A percentile compares a stretch with the other conserved stretches of the same genome.
These are phyloP conservation scores for Bubo scandiacus DNA, from an alignment of 2,113 vertebrate genomes.

Conservation along the genomic window DNA sequence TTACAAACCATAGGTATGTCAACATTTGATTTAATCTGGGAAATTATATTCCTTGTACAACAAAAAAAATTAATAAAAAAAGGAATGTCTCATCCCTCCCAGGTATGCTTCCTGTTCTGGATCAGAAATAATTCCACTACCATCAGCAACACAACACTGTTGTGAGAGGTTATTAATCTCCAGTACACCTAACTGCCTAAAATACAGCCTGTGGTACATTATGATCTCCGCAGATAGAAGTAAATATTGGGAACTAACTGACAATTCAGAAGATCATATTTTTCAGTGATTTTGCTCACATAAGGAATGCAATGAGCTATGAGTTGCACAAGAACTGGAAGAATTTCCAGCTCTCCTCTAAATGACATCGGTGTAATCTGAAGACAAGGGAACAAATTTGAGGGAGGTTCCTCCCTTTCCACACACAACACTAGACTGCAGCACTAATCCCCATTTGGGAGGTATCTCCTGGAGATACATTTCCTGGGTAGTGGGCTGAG, in stretches of 20 bases:
- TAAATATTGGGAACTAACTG: background rate
- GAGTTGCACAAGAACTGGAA: background rate
- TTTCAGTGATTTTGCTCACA: background rate
- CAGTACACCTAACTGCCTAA: background rate
- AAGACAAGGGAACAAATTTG: background rate
- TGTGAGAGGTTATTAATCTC: background rate
- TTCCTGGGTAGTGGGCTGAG: background rate
- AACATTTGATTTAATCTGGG: background rate
- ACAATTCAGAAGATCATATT: background rate
- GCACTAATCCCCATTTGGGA: background rate
- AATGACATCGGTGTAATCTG: background rate
- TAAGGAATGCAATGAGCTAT: background rate
- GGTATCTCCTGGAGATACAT: background rate
- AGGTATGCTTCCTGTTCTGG: background rate
- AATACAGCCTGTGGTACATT: background rate
- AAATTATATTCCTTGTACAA: background rate
- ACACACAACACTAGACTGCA: background rate
- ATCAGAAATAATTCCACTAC: background rate
- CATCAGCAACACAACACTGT: background rate
- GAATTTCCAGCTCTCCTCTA: background rate
- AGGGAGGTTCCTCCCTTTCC: background rate
- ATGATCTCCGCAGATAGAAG: background rate
- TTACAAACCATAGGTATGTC: background rate
- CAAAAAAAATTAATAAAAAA: background rate
- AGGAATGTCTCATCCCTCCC: background rate